Conservation (phyloP, 2,888 invertebrate species). For the Pharmacophagus antenor region DNA sequence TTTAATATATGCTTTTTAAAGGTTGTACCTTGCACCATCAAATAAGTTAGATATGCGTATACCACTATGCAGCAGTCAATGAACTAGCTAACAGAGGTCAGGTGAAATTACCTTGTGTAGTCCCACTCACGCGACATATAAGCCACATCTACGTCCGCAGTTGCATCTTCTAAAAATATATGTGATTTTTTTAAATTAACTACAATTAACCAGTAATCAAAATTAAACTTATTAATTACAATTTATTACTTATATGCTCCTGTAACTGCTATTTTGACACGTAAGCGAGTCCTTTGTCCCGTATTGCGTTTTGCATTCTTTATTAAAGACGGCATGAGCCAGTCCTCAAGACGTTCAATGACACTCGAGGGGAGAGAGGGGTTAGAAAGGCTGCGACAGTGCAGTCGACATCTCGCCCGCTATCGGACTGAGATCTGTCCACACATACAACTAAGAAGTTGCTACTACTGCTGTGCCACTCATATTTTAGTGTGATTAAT, state of each 20-base stretch:
- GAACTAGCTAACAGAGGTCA: conserved; percentile 79
- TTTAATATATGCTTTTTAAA: not conserved
- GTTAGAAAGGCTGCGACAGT: conserved; percentile 59
- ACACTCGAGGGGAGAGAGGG: conserved; percentile 49
- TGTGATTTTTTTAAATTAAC: not conserved
- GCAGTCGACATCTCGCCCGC: conserved; percentile 69
- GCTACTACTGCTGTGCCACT: conserved; percentile 34
- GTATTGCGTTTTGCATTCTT: conserved; percentile 54
- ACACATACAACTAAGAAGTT: conserved; percentile 42
- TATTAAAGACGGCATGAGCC: conserved; percentile 51
- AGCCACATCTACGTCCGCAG: conserved; percentile 72
- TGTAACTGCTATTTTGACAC: conserved; percentile 20
- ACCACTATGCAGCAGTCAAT: conserved; percentile 77
- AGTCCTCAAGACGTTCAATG: conserved; percentile 66
- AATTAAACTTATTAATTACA: conserved; percentile 32
- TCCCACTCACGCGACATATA: conserved; percentile 69
- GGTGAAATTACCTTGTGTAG: conserved; percentile 77
- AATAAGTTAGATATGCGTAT: conserved; percentile 70
- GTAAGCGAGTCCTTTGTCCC: conserved; percentile 40
- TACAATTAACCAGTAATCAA: not conserved
- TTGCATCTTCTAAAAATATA: conserved; percentile 48
- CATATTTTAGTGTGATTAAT: conserved; percentile 38
- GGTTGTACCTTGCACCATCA: conserved; percentile 36
- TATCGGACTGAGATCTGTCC: conserved; percentile 68
- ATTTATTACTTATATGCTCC: conserved; percentile 17